Evolutionary conservation across 2,888 invertebrate species (phyloP).

Genomic region (Temnothorax unifasciatus): DNA sequence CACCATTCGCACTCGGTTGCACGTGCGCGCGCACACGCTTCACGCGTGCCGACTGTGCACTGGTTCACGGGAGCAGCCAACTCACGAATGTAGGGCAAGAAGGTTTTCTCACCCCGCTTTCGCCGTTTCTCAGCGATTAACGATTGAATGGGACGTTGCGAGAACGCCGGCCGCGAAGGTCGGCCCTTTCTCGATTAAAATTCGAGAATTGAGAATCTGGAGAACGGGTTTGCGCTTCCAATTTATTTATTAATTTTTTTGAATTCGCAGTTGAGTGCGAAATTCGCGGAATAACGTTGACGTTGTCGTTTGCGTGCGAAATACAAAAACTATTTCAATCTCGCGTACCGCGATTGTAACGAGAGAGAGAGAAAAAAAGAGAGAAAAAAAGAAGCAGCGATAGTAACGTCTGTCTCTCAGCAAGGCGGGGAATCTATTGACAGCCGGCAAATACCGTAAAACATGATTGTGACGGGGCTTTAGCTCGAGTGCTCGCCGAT

Average conservation of each 20-base stretch:
- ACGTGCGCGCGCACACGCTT: conserved; percentile 63
- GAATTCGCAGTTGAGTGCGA: neutral
- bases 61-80: conserved; percentile 74
- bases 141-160: neutral
- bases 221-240: neutral
- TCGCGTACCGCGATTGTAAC: neutral
- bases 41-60: conserved; percentile 57
- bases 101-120: conserved; percentile 52
- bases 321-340: conserved; percentile 16
- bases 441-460: neutral
- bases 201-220: neutral
- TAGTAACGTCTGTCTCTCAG: neutral
- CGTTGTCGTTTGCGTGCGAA: neutral
- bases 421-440: neutral
- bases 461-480: neutral
- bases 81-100: conserved; percentile 59
- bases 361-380: neutral
- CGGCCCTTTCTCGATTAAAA: neutral
- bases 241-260: neutral
- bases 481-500: neutral
- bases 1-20: conserved; percentile 79
- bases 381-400: neutral
- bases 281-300: neutral
- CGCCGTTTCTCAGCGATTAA: conserved; percentile 13
- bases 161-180: neutral